phyloP scores from a whole-genome alignment of 1,140 invertebrate species.

The Aradophagus sp. region DNA sequence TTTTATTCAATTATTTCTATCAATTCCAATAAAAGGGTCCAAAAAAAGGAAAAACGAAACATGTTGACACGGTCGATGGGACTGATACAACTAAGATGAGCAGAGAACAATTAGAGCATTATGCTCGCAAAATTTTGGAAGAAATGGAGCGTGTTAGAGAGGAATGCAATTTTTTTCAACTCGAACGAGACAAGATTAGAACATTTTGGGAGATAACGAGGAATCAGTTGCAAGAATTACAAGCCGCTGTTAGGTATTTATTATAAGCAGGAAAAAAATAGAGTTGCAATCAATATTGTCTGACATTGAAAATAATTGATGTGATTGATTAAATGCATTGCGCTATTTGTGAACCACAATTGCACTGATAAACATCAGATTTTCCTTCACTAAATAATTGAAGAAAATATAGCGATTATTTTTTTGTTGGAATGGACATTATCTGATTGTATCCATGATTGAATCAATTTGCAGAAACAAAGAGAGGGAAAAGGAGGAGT shows the following conservation, averaged over 20 bases:
- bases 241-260: constrained; percentile 79
- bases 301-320: constrained; percentile 17
- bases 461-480: constrained; percentile 81
- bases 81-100: constrained; percentile 94
- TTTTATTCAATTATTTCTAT: too few relatives aligned
- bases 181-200: constrained; percentile 94
- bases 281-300: background rate
- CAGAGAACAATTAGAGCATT: constrained; percentile 92
- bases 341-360: constrained; percentile 1
- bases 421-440: too few relatives aligned
- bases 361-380: background rate
- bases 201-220: constrained; percentile 96
- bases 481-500: constrained; percentile 91
- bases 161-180: constrained; percentile 95
- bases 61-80: constrained; percentile 79
- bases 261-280: constrained; percentile 3
- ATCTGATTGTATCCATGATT: too few relatives aligned
- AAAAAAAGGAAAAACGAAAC: constrained; percentile 49
- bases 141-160: constrained; percentile 95
- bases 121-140: constrained; percentile 89
- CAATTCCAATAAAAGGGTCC: constrained; percentile 45
- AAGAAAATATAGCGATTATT: too few relatives aligned
- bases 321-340: background rate
- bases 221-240: constrained; percentile 87
- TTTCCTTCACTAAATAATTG: too few relatives aligned